These are phyloP conservation scores for Palythoa grandiflora DNA, from an alignment of 92 coral and sea anemone genomes.

Conservation along the genomic window DNA sequence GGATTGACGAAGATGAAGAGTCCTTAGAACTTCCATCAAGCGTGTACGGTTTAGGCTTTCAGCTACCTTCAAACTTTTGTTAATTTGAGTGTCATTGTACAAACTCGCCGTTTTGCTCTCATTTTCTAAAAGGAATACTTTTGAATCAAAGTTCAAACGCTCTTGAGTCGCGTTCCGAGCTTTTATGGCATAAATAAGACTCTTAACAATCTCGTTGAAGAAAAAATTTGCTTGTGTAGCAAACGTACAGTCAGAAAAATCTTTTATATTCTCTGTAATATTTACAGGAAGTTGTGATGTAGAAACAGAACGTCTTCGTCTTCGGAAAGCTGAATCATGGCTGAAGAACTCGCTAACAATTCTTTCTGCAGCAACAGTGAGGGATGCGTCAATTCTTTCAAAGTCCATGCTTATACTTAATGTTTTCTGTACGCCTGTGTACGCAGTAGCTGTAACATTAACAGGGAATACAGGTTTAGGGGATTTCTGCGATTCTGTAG, in stretches of 20 bases:
- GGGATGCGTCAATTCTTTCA: conserved; percentile 48
- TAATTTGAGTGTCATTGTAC: background rate
- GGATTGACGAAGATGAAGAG: background rate
- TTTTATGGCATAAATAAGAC: conserved; percentile 33
- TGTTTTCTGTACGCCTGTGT: conserved; percentile 42
- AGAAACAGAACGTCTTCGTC: conserved; percentile 10
- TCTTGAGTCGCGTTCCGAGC: background rate
- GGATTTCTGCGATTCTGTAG: conserved; percentile 34
- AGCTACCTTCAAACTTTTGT: background rate
- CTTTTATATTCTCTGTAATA: conserved; percentile 23
- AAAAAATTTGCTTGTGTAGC: conserved; percentile 33
- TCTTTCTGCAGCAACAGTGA: conserved; percentile 57
- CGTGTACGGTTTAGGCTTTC: background rate
- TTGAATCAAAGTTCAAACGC: background rate
- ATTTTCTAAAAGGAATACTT: background rate
- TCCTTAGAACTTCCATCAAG: conserved; percentile 1
- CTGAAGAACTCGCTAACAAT: conserved; percentile 56
- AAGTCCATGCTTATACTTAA: conserved; percentile 71
- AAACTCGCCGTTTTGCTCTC: background rate
- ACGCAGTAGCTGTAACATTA: conserved; percentile 30
- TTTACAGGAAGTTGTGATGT: conserved; percentile 16
- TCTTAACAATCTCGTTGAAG: conserved; percentile 52
- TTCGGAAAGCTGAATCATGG: background rate
- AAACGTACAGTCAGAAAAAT: conserved; percentile 30
- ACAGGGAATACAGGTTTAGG: conserved; percentile 60